These are phyloP conservation scores for Drymodes brunneopygia DNA, from an alignment of 2,113 vertebrate genomes.

Conservation along the genomic window DNA sequence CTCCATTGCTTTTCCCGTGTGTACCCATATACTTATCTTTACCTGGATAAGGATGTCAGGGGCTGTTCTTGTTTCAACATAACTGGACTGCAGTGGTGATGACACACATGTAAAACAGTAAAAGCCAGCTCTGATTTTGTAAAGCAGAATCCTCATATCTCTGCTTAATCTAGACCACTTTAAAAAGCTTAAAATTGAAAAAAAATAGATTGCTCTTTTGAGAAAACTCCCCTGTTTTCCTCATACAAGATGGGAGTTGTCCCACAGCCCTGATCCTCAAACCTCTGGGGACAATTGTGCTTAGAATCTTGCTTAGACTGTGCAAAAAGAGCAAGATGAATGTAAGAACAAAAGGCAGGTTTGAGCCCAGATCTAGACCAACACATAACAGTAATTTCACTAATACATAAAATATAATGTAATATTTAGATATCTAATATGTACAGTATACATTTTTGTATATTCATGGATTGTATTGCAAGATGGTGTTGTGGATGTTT, in stretches of 20 bases:
- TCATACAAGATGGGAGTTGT: neutral
- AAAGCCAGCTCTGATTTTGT: neutral
- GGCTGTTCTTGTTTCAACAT: neutral
- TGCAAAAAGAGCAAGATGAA: neutral
- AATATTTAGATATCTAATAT: neutral
- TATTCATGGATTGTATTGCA: neutral
- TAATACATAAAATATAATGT: neutral
- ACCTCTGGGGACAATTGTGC: neutral
- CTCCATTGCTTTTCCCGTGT: neutral
- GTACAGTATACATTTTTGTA: neutral
- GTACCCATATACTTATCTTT: neutral
- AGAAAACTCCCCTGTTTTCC: neutral
- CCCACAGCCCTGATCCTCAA: neutral
- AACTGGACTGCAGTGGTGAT: neutral
- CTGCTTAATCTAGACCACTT: neutral
- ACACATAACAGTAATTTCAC: neutral
- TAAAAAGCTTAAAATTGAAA: neutral
- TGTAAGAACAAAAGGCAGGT: neutral
- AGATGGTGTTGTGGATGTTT: neutral
- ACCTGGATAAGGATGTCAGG: neutral
- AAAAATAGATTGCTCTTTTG: neutral
- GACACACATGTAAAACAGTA: neutral
- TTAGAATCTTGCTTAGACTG: neutral
- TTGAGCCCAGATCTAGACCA: neutral
- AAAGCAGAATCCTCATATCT: neutral